A percentile compares a stretch with the other conserved stretches of the same genome.
Evolutionary conservation across 2,797 vertebrate species (phyloP).

Genomic region (Rhinatrema bivittatum): DNA sequence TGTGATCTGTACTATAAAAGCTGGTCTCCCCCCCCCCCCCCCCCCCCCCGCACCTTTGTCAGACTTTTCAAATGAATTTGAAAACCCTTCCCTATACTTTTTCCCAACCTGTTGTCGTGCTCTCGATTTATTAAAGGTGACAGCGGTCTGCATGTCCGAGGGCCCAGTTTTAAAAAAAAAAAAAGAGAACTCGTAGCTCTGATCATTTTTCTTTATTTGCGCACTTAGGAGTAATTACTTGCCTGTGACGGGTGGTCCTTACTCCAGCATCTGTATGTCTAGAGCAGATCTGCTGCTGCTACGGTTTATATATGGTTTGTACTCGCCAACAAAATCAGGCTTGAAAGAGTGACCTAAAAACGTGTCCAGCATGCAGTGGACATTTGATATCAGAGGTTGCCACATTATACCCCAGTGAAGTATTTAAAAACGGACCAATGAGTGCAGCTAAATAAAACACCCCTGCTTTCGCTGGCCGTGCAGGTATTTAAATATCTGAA

Average conservation of each 20-base stretch:
- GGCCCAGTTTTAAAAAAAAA: constrained; percentile 13
- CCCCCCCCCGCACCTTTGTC: background rate
- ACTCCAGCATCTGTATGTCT: constrained; percentile 4
- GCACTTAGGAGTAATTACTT: constrained; percentile 4
- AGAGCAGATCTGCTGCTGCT: background rate
- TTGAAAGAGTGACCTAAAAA: constrained; percentile 8
- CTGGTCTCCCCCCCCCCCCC: too few species aligned
- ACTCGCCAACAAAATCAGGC: constrained; percentile 2
- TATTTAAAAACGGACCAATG: constrained; percentile 5
- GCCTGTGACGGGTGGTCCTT: constrained; percentile 7
- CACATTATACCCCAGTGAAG: background rate
- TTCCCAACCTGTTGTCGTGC: constrained; percentile 14
- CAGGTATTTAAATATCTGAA: constrained; percentile 11
- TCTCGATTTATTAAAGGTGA: constrained; percentile 10
- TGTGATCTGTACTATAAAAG: background rate
- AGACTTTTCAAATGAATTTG: background rate
- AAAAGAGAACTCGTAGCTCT: constrained; percentile 12
- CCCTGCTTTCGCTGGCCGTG: constrained; percentile 4
- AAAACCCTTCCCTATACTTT: constrained; percentile 5
- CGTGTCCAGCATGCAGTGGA: constrained; percentile 4
- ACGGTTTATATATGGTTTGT: constrained; percentile 6
- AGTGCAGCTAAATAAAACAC: background rate
- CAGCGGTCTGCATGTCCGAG: constrained; percentile 9
- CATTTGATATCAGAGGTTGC: background rate
- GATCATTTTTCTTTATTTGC: constrained; percentile 11